phyloP scores from a whole-genome alignment of 2,797 vertebrate genomes.

The Lagodon rhomboides region DNA sequence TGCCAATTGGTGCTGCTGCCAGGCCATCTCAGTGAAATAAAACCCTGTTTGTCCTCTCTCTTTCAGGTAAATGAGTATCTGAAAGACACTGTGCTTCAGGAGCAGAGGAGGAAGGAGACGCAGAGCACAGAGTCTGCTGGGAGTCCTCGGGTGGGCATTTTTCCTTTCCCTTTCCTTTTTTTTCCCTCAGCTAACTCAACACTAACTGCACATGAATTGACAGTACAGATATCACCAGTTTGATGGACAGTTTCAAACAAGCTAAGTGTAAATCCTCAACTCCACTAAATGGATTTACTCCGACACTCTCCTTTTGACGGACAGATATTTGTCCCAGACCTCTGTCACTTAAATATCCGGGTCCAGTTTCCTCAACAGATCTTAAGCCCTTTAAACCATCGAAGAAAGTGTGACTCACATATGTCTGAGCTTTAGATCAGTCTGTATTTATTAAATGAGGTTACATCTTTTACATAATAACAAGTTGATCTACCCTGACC shows the following conservation, averaged over 20 bases:
- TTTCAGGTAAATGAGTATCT: conserved; percentile 95
- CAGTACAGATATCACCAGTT: conserved; percentile 20
- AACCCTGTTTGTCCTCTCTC: conserved; percentile 22
- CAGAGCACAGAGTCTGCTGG: conserved; percentile 88
- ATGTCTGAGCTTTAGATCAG: conserved; percentile 39
- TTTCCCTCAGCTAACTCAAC: conserved; percentile 11
- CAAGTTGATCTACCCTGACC: conserved; percentile 15
- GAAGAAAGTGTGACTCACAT: conserved; percentile 31
- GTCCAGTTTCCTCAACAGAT: conserved; percentile 27
- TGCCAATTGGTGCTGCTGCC: conserved; percentile 1
- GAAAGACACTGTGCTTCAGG: conserved; percentile 93
- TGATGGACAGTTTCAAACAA: conserved; percentile 34
- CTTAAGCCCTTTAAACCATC: conserved; percentile 36
- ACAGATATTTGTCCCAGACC: conserved; percentile 34
- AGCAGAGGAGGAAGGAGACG: conserved; percentile 91
- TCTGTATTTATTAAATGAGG: conserved; percentile 35
- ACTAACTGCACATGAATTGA: conserved; percentile 3
- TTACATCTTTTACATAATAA: conserved; percentile 17
- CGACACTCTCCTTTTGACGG: conserved; percentile 36
- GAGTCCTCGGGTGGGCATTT: conserved; percentile 89
- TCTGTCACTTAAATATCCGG: conserved; percentile 36
- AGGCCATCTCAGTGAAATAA: not conserved
- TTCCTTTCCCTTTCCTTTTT: conserved; percentile 6
- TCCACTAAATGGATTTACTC: conserved; percentile 47
- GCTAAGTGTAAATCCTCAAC: conserved; percentile 38